phyloP scores from a whole-genome alignment of 2,797 vertebrate species.

The Mycteria americana region DNA sequence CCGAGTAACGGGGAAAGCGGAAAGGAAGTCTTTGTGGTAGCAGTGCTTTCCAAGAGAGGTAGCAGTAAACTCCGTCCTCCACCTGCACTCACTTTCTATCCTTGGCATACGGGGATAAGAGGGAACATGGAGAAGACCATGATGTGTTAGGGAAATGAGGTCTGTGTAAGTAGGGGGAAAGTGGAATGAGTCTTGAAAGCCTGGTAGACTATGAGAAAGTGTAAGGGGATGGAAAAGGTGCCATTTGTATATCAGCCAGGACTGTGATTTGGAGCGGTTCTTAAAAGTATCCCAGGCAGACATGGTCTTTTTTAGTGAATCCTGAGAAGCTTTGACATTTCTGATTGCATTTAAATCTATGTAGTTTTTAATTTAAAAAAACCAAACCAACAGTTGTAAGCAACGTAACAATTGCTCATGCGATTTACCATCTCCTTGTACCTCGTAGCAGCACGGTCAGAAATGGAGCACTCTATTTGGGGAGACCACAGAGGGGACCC shows the following conservation, averaged over 20 bases:
- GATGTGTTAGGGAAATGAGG: not conserved
- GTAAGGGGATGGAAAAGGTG: not conserved
- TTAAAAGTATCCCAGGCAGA: not conserved
- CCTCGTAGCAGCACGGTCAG: not conserved
- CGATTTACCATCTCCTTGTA: not conserved
- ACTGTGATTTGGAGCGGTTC: not conserved
- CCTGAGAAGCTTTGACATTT: not conserved
- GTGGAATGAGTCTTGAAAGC: not conserved
- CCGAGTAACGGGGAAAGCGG: rapidly evolving
- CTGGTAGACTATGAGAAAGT: not conserved
- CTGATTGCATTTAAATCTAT: not conserved
- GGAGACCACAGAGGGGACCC: not conserved
- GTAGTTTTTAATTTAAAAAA: not conserved
- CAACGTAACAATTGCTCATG: not conserved
- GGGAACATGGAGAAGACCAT: not conserved
- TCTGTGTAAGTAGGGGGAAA: not conserved
- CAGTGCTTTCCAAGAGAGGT: not conserved
- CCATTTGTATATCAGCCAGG: not conserved
- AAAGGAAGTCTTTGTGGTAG: not conserved
- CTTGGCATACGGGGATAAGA: not conserved
- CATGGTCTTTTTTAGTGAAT: not conserved
- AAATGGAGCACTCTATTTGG: not conserved
- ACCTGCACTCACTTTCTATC: not conserved
- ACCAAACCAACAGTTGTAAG: not conserved
- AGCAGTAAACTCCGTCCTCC: not conserved